A percentile compares a stretch with the other conserved stretches of the same genome.
phyloP scores from a whole-genome alignment of 2,797 vertebrate genomes.

The Vultur gryphus region DNA sequence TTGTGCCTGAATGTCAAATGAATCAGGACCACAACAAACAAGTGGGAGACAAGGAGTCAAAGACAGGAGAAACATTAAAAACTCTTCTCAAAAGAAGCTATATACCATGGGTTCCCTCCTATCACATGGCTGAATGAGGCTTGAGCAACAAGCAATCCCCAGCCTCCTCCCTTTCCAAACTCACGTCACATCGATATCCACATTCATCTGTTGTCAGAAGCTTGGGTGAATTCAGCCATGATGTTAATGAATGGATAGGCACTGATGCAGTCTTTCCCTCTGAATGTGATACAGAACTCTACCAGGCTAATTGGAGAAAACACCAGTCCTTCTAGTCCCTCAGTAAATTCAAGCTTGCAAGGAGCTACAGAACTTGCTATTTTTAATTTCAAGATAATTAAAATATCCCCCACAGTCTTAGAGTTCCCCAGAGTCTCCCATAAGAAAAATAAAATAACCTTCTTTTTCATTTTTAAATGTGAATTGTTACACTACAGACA shows the following conservation, averaged over 20 bases:
- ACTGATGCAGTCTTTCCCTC: not conserved
- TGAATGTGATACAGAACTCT: not conserved
- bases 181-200: rapidly evolving
- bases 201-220: not conserved
- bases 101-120: not conserved
- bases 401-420: conserved; percentile 7
- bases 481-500: not conserved
- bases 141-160: not conserved
- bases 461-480: conserved; percentile 6
- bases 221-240: not conserved
- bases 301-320: not conserved
- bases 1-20: not conserved
- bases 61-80: not conserved
- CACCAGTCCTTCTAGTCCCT: not conserved
- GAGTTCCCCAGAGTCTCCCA: not conserved
- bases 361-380: not conserved
- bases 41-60: not conserved
- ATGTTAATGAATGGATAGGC: not conserved
- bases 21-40: not conserved
- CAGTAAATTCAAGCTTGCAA: not conserved
- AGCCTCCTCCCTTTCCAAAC: not conserved
- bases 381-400: conserved; percentile 51
- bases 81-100: not conserved
- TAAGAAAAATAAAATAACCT: not conserved
- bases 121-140: not conserved